Evolutionary conservation across 2,888 invertebrate genomes (phyloP), one percentile per base, ranked within the genome.

Genomic region (Protonemura montana): DNA sequence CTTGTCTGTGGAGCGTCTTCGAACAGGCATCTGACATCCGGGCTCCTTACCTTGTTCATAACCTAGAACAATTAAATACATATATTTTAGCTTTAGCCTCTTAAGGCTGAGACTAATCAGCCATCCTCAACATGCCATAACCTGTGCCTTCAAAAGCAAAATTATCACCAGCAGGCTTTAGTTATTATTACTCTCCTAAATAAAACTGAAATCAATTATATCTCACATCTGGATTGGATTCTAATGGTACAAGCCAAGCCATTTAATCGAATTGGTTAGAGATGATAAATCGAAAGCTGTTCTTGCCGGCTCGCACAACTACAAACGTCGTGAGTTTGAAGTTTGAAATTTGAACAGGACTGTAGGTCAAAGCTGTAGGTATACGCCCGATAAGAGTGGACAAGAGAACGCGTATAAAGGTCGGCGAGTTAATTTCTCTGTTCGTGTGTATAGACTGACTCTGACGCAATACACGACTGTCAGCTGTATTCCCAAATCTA

Each of bases 161-260:
- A n/a, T n/a, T n/a, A n/a, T n/a, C n/a, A n/a, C n/a, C n/a, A n/a
- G n/a, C n/a, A n/a, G n/a, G n/a, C n/a, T n/a, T n/a, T n/a, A n/a
- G n/a, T n/a, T n/a, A n/a, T n/a, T n/a, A n/a, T n/a, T n/a, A n/a
- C n/a, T n/a, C n/a, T n/a, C n/a, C n/a, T n/a, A n/a, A n/a, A n/a
- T n/a, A n/a, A n/a, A n/a, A n/a, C n/a, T n/a, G n/a, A 41, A 41
- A 41, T 41, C 13, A 13, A 10, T 28, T 76, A 21, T 76, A 29
- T 90, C 91, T 91, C 91, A 93, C 94, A 88, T 94, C 94, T n/a
- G 94, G 94, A 89, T 94, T 94, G 0, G 93, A 94, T 92, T 94
- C 94, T 86, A 94, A 90, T 0, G 94, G 93, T 89, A 93, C 35
- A 35, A 35, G 90, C 91, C 93, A 92, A 89, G 93, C 90, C 93